Percentiles rank a stretch among this genome's conserved stretches.
Conservation (phyloP, 2,113 vertebrate species). For the Xenus cinereus region DNA sequence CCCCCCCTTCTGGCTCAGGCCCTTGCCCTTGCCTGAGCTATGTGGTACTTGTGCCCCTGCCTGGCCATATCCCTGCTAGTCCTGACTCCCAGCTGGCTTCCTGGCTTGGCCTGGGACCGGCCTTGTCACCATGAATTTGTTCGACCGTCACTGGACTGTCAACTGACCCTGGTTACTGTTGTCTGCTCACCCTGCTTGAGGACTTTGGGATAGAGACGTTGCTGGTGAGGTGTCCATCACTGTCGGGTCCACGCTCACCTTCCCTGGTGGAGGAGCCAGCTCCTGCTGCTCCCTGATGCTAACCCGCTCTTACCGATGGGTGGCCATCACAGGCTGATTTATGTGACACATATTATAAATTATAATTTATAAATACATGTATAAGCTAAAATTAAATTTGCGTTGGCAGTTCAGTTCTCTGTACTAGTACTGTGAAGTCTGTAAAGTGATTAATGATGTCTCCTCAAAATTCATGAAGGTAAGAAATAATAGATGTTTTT, state of each 20-base stretch:
- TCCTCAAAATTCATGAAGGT: neutral
- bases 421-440: neutral
- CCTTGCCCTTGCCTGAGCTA: neutral
- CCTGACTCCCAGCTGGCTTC: neutral
- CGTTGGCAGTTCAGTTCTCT: neutral
- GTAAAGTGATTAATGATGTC: neutral
- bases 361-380: neutral
- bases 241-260: neutral
- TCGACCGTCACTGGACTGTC: neutral
- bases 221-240: neutral
- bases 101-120: neutral
- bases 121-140: accelerated
- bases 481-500: neutral
- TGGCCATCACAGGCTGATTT: neutral
- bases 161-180: neutral
- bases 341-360: neutral
- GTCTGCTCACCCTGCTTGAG: neutral
- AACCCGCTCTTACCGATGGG: neutral
- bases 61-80: neutral
- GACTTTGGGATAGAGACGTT: neutral
- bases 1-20: neutral
- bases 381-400: neutral
- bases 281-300: neutral
- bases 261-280: neutral
- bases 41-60: neutral